A percentile compares a stretch with the other conserved stretches of the same genome.
These are phyloP conservation scores for Pomatostomus ruficeps DNA, from an alignment of 2,113 vertebrate species.

Conservation along the genomic window DNA sequence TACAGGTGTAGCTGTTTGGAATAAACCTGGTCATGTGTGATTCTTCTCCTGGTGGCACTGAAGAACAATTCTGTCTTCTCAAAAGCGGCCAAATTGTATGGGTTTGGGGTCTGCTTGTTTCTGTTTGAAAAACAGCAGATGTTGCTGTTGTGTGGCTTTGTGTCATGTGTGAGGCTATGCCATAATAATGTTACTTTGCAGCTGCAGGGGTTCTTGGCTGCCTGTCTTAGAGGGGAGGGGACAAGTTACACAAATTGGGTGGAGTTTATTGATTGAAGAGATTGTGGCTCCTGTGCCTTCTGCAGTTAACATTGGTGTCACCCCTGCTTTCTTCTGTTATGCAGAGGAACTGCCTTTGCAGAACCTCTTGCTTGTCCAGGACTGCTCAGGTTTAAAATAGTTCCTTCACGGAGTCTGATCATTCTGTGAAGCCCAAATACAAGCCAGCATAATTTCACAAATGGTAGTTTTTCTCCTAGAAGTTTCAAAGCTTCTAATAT, in stretches of 20 bases:
- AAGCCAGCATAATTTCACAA: background rate
- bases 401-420: background rate
- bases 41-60: background rate
- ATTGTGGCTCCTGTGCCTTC: background rate
- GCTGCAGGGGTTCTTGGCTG: background rate
- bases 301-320: background rate
- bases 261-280: background rate
- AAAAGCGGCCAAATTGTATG: background rate
- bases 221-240: background rate
- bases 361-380: background rate
- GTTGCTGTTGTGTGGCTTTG: background rate
- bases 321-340: background rate
- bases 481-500: background rate
- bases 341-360: background rate
- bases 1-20: accelerated
- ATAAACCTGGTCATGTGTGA: background rate
- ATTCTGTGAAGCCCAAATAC: background rate
- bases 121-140: background rate
- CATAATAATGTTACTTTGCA: background rate
- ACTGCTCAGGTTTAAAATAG: background rate
- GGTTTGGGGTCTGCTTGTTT: background rate
- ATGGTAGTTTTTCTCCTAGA: background rate
- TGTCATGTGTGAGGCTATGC: background rate
- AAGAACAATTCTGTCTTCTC: background rate
- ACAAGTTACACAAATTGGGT: background rate